Base-by-base conservation (phyloP, 2,888 invertebrate genomes). In the Patella ulyssiponensis region DNA sequence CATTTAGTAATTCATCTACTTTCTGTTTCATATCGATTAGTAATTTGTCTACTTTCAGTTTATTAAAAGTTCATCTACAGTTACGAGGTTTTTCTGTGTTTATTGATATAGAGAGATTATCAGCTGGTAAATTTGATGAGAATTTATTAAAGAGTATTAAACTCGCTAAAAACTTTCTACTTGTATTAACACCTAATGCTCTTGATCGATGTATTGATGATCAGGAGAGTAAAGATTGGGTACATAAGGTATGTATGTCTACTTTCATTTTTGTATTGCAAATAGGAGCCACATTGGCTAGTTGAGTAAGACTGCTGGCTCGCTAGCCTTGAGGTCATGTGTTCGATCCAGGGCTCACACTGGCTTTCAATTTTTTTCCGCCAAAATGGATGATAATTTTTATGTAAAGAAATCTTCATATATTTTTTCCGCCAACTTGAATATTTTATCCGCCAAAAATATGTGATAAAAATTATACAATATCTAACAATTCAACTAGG, bases 121-220 rank as follows among this genome's bases (percentile, higher is more conserved):
- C 98, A 92, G 99, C 99, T 51, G 99, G 99, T 69, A 99, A 99
- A 93, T 99, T 99, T 92, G 99, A 99, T 92, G 98, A 98, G 91
- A 98, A 98, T 91, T 93, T 99, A 73, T 93, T 99, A 82, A 97
- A 98, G 92, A 98, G 98, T 92, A 98, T 99, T 91, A 95, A 96
- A 86, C 97, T 98, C 90, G 99, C 99, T 23, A 97, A 97, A 92
- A 96, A 99, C 92, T 99, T 99, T 93, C 94, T 99, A 84, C 93
- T 99, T 81, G 98, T 99, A 74, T 94, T 99, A 80, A 99, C 99
- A 73, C 97, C 98, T 7, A 95, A 96, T 88, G 97, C 99, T 33
- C 93, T 99, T 85, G 98, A 99, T 88, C 94, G 99, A 88, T 99
- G 99, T 92, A 94, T 96, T 85, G 95, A 95, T 78, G 99, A 99